phyloP scores from a whole-genome alignment of 2,113 vertebrate species.

The Mugil cephalus region DNA sequence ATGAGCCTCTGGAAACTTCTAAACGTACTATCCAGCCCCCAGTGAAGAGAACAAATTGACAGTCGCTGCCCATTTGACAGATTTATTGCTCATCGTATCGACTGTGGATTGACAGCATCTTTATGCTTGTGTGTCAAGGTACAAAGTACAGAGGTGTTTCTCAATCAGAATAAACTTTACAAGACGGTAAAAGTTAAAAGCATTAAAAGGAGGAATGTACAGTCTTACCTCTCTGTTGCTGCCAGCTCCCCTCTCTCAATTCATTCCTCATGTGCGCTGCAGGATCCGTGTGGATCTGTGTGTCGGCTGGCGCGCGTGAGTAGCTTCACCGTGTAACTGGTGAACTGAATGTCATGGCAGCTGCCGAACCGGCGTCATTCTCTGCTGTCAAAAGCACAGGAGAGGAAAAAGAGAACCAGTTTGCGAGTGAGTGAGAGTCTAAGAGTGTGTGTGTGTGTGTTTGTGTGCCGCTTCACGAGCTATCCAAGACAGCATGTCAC shows the following conservation, averaged over 20 bases:
- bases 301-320: background rate
- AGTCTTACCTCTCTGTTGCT: conserved; percentile 78
- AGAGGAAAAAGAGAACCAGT: conserved; percentile 11
- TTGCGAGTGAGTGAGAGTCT: conserved; percentile 9
- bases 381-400: conserved; percentile 13
- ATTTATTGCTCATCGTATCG: background rate
- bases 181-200: background rate
- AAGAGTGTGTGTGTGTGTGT: conserved; percentile 5
- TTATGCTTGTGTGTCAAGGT: conserved; percentile 36
- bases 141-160: conserved; percentile 58
- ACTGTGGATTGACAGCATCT: conserved; percentile 22
- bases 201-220: conserved; percentile 7
- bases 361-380: conserved; percentile 41
- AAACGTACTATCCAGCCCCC: background rate
- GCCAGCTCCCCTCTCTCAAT: conserved; percentile 53
- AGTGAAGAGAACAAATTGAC: background rate
- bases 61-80: background rate
- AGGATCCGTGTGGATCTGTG: conserved; percentile 27
- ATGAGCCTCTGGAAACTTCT: background rate
- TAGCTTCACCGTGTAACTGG: conserved; percentile 31
- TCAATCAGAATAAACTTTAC: background rate
- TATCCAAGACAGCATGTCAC: conserved; percentile 58
- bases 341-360: conserved; percentile 37
- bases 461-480: conserved; percentile 20
- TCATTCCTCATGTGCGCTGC: conserved; percentile 69